Conservation (phyloP, 2,797 vertebrate species). For the Triplophysa bombifrons region DNA sequence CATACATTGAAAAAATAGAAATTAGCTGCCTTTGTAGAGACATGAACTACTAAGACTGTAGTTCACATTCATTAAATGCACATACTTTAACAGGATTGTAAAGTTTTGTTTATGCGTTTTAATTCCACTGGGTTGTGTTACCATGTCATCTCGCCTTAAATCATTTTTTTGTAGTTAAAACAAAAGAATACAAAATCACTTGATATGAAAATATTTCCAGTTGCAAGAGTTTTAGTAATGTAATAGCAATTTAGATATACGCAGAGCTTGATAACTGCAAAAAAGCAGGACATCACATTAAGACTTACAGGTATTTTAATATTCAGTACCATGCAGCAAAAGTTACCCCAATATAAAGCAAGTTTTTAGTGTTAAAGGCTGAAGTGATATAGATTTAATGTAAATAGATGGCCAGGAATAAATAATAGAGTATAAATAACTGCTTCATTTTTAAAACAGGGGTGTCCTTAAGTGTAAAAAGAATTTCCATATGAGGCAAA, state of each 20-base stretch:
- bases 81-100: constrained; percentile 59
- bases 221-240: constrained; percentile 23
- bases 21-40: constrained; percentile 79
- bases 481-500: not conserved
- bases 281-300: constrained; percentile 62
- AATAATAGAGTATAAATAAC: constrained; percentile 26
- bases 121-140: constrained; percentile 55
- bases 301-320: constrained; percentile 51
- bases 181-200: constrained; percentile 37
- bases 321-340: constrained; percentile 61
- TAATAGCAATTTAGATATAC: constrained; percentile 42
- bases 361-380: constrained; percentile 46
- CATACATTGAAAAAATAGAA: constrained; percentile 70
- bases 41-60: constrained; percentile 61
- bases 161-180: constrained; percentile 23
- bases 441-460: not conserved
- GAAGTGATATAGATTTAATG: constrained; percentile 32
- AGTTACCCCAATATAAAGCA: constrained; percentile 42
- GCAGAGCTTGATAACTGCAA: constrained; percentile 57
- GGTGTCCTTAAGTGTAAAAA: not conserved
- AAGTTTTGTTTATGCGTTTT: constrained; percentile 39
- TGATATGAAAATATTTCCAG: constrained; percentile 33
- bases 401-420: constrained; percentile 36
- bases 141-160: constrained; percentile 43
- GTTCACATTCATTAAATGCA: constrained; percentile 68